A percentile compares a stretch with the other conserved stretches of the same genome.
Conservation (phyloP, 2,113 vertebrate genomes). For the Ivindomyrus marchei region DNA sequence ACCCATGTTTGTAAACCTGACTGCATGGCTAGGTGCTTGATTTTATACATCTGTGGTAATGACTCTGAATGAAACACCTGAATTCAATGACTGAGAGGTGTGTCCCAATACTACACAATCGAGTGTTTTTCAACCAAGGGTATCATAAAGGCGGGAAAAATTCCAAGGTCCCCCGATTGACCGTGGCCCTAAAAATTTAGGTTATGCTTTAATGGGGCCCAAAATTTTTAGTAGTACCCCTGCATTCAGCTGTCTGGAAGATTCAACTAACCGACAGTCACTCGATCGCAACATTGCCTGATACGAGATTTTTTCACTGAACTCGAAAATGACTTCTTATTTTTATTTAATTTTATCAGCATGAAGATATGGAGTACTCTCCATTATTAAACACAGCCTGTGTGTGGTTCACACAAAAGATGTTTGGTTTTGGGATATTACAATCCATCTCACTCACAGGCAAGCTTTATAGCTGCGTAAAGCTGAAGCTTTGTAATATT, state of each 20-base stretch:
- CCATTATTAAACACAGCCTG: not conserved
- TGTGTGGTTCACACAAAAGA: not conserved
- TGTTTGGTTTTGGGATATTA: constrained; percentile 1
- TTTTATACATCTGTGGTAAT: not conserved
- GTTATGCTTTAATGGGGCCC: not conserved
- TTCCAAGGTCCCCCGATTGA: not conserved
- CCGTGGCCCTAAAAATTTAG: not conserved
- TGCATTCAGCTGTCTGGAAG: not conserved
- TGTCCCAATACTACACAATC: not conserved
- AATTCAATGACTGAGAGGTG: not conserved
- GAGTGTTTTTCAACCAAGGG: not conserved
- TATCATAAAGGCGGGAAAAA: not conserved
- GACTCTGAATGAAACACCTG: not conserved
- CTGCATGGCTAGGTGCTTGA: not conserved
- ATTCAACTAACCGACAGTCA: not conserved
- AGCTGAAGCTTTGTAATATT: not conserved
- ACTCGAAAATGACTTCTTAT: not conserved
- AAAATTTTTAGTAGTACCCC: not conserved
- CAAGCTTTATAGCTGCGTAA: not conserved
- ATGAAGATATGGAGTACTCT: not conserved
- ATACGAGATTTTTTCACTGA: not conserved
- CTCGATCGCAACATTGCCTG: not conserved
- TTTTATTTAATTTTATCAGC: not conserved
- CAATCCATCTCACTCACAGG: not conserved
- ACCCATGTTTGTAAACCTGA: not conserved